A percentile compares a stretch with the other conserved stretches of the same genome.
Evolutionary conservation across 2,888 invertebrate species (phyloP).

Genomic region (Drosophila testacea): DNA sequence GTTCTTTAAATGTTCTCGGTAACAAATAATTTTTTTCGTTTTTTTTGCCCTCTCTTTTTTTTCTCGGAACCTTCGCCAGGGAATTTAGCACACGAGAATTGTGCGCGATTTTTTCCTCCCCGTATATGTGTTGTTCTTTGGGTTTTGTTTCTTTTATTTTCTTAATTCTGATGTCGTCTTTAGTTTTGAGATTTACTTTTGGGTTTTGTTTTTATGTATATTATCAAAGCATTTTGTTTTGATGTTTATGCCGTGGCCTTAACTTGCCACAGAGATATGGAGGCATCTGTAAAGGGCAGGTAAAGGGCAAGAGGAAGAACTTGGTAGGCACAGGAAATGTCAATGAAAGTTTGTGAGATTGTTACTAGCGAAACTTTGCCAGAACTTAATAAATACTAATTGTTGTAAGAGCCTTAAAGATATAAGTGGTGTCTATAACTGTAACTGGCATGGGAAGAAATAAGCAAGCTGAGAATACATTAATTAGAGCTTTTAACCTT

Average conservation of each 20-base stretch:
- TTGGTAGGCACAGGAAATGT: constrained; percentile 61
- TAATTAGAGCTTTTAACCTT: not conserved
- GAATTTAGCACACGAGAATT: constrained; percentile 68
- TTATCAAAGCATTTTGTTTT: constrained; percentile 46
- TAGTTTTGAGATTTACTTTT: constrained; percentile 42
- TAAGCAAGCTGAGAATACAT: not conserved
- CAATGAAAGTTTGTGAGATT: constrained; percentile 54
- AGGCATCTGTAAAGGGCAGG: constrained; percentile 17
- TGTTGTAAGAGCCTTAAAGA: not conserved
- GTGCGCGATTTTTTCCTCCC: constrained; percentile 33
- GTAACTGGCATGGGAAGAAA: not conserved
- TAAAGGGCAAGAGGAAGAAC: constrained; percentile 2
- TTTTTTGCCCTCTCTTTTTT: constrained; percentile 47
- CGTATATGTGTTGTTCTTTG: constrained; percentile 14
- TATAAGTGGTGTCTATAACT: not conserved
- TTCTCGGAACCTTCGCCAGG: constrained; percentile 71
- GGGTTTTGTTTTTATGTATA: constrained; percentile 15
- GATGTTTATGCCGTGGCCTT: constrained; percentile 39
- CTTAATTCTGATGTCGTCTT: constrained; percentile 30
- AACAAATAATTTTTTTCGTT: constrained; percentile 45
- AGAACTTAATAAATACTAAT: not conserved
- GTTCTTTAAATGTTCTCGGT: constrained; percentile 76
- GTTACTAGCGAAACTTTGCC: not conserved
- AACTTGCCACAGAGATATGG: constrained; percentile 1
- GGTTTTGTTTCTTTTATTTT: constrained; percentile 16